Conservation (phyloP, 2,888 invertebrate genomes). For the Sclerodermus sp. region DNA sequence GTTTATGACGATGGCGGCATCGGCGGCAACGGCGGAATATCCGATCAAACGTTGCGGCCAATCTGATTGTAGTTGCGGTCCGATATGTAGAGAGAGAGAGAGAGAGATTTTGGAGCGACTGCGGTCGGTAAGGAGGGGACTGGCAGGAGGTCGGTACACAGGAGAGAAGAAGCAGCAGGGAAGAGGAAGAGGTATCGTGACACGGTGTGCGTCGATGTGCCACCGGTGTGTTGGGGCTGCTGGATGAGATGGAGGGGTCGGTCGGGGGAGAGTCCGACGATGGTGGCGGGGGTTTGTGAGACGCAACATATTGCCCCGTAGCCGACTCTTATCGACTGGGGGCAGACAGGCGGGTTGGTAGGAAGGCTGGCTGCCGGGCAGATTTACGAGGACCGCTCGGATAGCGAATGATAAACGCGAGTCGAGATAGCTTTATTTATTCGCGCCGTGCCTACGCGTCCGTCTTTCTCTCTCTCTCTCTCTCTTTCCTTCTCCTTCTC, state of each 20-base stretch:
- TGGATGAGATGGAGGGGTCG: not conserved
- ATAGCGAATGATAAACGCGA: slow-evolving; percentile 65
- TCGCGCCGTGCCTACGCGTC: slow-evolving; percentile 60
- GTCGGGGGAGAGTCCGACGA: too few species aligned
- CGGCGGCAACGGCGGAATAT: too few species aligned
- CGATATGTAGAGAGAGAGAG: too few species aligned
- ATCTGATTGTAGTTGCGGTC: slow-evolving; percentile 17
- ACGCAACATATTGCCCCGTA: slow-evolving; percentile 47
- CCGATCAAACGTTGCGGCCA: too few species aligned
- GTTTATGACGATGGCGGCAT: too few species aligned
- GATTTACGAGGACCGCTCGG: slow-evolving; percentile 63
- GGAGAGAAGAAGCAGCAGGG: too few species aligned
- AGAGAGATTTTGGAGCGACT: too few species aligned
- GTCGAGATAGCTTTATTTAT: slow-evolving; percentile 67
- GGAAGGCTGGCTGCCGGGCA: slow-evolving; percentile 49
- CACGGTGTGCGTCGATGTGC: too few species aligned
- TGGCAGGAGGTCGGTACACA: too few species aligned
- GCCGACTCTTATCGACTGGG: slow-evolving; percentile 48
- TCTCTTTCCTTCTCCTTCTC: slow-evolving; percentile 1
- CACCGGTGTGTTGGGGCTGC: not conserved
- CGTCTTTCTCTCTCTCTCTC: slow-evolving; percentile 21
- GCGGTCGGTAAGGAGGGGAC: too few species aligned
- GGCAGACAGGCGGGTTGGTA: slow-evolving; percentile 44
- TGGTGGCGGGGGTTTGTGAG: slow-evolving; percentile 29
- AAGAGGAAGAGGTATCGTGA: too few species aligned